Conservation (phyloP, 2,797 vertebrate species). For the Poeciliopsis infans region DNA sequence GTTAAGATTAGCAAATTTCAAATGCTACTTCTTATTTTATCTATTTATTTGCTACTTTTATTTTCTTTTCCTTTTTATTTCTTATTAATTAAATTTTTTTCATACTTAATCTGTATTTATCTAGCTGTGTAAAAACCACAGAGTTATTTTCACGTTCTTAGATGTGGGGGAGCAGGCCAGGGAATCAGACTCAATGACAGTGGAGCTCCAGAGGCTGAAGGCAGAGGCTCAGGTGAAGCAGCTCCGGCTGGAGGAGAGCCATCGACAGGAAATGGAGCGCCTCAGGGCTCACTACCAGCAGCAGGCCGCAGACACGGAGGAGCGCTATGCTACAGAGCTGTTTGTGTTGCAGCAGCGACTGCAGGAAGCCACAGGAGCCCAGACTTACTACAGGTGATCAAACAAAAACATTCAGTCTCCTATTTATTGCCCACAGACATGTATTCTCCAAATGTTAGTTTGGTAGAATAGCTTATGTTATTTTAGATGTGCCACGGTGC, state of each 20-base stretch:
- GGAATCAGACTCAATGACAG: slow-evolving; percentile 29
- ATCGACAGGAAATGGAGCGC: slow-evolving; percentile 82
- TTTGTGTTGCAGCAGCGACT: slow-evolving; percentile 81
- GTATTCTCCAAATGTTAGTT: background rate
- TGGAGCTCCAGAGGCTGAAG: slow-evolving; percentile 76
- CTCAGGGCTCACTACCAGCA: slow-evolving; percentile 84
- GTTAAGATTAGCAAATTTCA: background rate
- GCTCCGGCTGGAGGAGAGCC: slow-evolving; percentile 81
- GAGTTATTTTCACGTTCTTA: slow-evolving; percentile 26
- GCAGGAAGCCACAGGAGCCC: slow-evolving; percentile 67
- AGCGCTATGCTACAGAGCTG: slow-evolving; percentile 81
- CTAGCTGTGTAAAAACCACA: slow-evolving; percentile 17
- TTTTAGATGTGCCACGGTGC: no score
- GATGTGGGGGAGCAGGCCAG: slow-evolving; percentile 48
- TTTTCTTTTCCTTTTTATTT: no score
- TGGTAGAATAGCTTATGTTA: background rate
- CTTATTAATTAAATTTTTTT: background rate
- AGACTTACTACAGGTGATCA: slow-evolving; percentile 79
- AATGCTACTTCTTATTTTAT: background rate
- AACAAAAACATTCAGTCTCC: slow-evolving; percentile 1
- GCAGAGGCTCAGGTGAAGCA: slow-evolving; percentile 74
- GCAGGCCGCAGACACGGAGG: slow-evolving; percentile 83
- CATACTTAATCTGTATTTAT: slow-evolving; percentile 22
- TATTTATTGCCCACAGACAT: background rate
- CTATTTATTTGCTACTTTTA: background rate